Base-by-base conservation (phyloP, 1,140 invertebrate species). In the Ceratoteleas bidentatus region DNA sequence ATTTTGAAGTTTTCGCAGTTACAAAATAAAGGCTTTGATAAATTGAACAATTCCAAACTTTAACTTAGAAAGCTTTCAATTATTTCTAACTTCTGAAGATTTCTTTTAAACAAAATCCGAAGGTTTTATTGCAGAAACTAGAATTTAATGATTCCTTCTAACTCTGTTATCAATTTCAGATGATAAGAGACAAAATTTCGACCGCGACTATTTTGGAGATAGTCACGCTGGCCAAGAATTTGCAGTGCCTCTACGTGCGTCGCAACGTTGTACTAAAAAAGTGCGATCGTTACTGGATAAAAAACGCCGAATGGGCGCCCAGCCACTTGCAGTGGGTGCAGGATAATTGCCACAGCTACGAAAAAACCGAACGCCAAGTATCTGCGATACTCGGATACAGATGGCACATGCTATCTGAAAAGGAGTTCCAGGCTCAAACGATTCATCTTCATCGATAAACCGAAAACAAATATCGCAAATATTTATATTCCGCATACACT, bases 201-300 rank as follows among this genome's bases (percentile, higher is more conserved):
- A 96, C 96, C 0, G 93, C 94, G 0, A 97, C 96, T 0, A 92
- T 96, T 10, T 87, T 97, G 32, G 90, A 97, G n/a, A 92, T 97
- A 33, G 95, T 94, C 0, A 91, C 92, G 40, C 93, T 93, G 0
- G 94, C 93, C 3, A 93, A 93, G 64, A 94, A 94, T 74, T 90
- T 98, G 16, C 90, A 92, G 36, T 92, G 92, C 38, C 90, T 97
- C 0, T 92, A 95, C 64, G 93, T 97, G 0, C 89, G 96, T 49
- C 91, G 94, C 47, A 96, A 96, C 87, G 95, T 94, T 0, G 92
- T 96, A 5, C 92, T 96, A 40, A 91, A 95, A 58, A 92, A 93
- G 72, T 95, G 93, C 76, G 96, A 96, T 73, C 84, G 64, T 53
- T 80, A 87, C 69, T 96, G 95, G 94, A 92, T 93, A 6, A 89